phyloP scores from a whole-genome alignment of 2,113 vertebrate genomes.

The Probosciger aterrimus region DNA sequence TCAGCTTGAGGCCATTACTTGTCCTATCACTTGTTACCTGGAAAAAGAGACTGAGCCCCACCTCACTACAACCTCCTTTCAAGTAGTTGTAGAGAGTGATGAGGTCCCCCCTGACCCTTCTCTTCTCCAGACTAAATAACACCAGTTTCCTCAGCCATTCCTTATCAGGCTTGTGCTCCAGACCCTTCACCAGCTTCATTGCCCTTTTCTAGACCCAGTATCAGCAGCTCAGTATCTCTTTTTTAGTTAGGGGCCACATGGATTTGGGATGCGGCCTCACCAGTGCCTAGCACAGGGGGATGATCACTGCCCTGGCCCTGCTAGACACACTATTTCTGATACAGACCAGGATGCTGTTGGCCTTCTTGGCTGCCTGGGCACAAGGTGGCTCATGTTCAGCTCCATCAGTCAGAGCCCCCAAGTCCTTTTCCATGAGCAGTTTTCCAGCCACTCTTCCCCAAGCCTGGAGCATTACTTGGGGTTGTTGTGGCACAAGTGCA shows the following conservation, averaged over 20 bases:
- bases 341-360: not conserved
- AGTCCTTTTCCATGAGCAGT: not conserved
- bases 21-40: not conserved
- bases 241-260: not conserved
- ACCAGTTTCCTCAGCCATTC: not conserved
- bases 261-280: not conserved
- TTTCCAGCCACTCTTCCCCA: not conserved
- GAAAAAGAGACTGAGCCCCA: not conserved
- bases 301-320: not conserved
- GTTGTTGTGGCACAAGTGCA: not conserved
- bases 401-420: not conserved
- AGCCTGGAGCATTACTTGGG: not conserved
- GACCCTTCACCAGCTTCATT: not conserved
- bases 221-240: not conserved
- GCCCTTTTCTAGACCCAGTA: not conserved
- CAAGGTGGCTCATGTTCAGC: not conserved
- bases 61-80: not conserved
- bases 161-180: not conserved
- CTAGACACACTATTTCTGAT: not conserved
- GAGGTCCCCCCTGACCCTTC: not conserved
- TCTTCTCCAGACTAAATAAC: not conserved
- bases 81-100: not conserved
- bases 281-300: not conserved
- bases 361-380: not conserved
- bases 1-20: not conserved